These are phyloP conservation scores for Monochamus alternatus DNA, from an alignment of 2,888 invertebrate genomes.

Conservation along the genomic window DNA sequence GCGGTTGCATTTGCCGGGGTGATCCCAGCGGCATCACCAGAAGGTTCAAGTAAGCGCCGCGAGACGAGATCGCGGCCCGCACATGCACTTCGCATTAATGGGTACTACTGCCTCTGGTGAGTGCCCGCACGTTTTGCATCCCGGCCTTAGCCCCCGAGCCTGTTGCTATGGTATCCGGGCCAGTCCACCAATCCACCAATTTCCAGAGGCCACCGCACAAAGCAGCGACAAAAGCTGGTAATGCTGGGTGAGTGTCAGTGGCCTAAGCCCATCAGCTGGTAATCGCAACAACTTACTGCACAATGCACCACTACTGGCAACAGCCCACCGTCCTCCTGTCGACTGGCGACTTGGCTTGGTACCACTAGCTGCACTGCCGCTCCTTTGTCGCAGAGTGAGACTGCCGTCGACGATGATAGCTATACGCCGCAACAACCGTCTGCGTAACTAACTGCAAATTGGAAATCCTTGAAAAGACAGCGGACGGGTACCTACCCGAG, in stretches of 20 bases:
- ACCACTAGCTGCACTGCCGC: conserved; percentile 45
- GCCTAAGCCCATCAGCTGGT: conserved; percentile 50
- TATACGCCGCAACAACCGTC: conserved; percentile 46
- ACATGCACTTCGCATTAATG: conserved; percentile 69
- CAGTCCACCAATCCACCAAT: conserved; percentile 43
- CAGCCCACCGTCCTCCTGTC: conserved; percentile 47
- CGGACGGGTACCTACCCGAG: conserved; percentile 47
- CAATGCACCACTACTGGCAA: conserved; percentile 53
- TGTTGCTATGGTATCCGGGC: conserved; percentile 46
- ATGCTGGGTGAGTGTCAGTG: conserved; percentile 45
- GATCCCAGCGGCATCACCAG: conserved; percentile 61
- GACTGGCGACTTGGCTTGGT: conserved; percentile 41
- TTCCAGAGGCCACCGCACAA: conserved; percentile 35
- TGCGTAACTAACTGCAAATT: conserved; percentile 51
- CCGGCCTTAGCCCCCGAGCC: conserved; percentile 42
- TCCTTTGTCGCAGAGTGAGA: conserved; percentile 61
- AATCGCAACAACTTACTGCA: conserved; percentile 53
- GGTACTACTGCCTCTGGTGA: conserved; percentile 50
- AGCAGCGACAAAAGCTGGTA: conserved; percentile 22
- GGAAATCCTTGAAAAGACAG: conserved; percentile 52
- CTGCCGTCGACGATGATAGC: conserved; percentile 46
- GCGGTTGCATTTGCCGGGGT: conserved; percentile 59
- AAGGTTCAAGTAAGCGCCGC: conserved; percentile 66
- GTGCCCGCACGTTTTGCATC: conserved; percentile 53
- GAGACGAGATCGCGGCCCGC: conserved; percentile 67